Conservation (phyloP, 1,140 invertebrate genomes). For the Leptonema lineaticorne region DNA sequence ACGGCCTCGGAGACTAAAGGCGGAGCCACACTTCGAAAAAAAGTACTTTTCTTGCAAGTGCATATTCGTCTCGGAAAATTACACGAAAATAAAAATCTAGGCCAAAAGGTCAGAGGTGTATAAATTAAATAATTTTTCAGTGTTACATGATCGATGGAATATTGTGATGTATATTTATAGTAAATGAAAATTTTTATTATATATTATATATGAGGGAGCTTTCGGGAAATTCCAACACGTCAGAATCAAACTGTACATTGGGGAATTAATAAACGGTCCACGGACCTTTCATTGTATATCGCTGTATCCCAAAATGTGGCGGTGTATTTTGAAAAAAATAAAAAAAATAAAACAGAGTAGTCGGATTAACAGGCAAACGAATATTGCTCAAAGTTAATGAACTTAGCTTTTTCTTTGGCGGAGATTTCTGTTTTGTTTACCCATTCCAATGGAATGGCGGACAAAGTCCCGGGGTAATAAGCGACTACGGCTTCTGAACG, state of each 20-base stretch:
- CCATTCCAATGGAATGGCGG: neutral
- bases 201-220: no score
- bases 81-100: neutral
- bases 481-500: conserved; percentile 9
- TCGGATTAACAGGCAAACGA: conserved; percentile 18
- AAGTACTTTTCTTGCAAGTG: neutral
- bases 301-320: no score
- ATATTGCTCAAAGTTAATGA: conserved; percentile 26
- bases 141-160: no score
- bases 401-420: conserved; percentile 9
- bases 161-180: no score
- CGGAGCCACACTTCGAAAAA: neutral
- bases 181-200: no score
- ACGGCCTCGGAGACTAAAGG: neutral
- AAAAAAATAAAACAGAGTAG: neutral
- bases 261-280: no score
- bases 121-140: no score
- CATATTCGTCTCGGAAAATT: conserved; percentile 1
- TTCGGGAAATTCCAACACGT: no score
- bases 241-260: no score
- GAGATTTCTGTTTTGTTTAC: conserved; percentile 17
- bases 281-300: no score
- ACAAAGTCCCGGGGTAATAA: conserved; percentile 9
- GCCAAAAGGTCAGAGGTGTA: no score
- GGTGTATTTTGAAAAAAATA: no score